Percentiles rank a stretch among this genome's conserved stretches.
Conservation (phyloP, 2,113 vertebrate species). For the Calonectris borealis region DNA sequence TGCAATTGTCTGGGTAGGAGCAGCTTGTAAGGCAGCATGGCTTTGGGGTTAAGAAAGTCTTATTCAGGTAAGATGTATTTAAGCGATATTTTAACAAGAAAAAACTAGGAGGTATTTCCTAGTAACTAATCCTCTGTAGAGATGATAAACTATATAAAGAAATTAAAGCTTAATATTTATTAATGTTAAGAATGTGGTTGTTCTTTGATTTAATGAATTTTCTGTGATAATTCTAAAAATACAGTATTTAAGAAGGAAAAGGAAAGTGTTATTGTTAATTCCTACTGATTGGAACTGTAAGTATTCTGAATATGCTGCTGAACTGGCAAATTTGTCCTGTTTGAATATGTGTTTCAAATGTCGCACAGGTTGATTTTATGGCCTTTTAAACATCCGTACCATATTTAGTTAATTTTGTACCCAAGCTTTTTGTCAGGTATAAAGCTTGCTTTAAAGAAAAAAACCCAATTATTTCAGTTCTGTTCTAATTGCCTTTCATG, state of each 20-base stretch:
- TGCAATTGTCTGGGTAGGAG: conserved; percentile 72
- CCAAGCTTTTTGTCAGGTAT: neutral
- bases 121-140: neutral
- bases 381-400: neutral
- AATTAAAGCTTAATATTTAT: neutral
- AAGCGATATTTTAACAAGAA: conserved; percentile 42
- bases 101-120: neutral
- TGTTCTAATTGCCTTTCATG: neutral
- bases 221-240: neutral
- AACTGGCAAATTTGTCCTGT: neutral
- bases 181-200: neutral
- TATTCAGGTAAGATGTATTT: conserved; percentile 90
- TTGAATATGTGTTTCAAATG: neutral
- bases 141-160: neutral
- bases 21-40: conserved; percentile 82
- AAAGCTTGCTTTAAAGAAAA: neutral
- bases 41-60: conserved; percentile 92
- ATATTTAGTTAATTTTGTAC: neutral
- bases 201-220: neutral
- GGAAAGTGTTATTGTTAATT: neutral
- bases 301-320: neutral
- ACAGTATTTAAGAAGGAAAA: neutral
- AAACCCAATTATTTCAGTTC: neutral
- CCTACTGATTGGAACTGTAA: neutral
- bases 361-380: neutral